These are phyloP conservation scores for Calosoma granatense DNA, from an alignment of 1,140 invertebrate genomes.

Conservation along the genomic window DNA sequence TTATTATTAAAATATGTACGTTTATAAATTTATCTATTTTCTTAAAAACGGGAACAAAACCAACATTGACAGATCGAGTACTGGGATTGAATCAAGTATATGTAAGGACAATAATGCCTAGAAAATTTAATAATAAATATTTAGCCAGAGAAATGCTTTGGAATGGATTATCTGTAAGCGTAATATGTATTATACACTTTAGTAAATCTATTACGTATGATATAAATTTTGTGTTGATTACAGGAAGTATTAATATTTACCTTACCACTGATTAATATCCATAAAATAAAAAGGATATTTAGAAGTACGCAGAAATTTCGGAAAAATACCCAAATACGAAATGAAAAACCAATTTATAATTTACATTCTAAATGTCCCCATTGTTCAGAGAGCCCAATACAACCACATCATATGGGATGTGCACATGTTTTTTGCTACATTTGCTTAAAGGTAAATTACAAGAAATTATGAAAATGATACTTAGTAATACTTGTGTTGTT, in stretches of 20 bases:
- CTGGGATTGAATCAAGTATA: constrained; percentile 29
- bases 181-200: constrained; percentile 5
- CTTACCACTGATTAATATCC: constrained; percentile 32
- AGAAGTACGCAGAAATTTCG: constrained; percentile 26
- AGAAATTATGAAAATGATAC: constrained; percentile 1
- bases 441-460: constrained; percentile 41
- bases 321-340: constrained; percentile 15
- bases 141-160: constrained; percentile 31
- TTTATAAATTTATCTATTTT: constrained; percentile 31
- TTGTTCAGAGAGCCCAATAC: constrained; percentile 43
- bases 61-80: constrained; percentile 28
- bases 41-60: constrained; percentile 27
- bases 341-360: constrained; percentile 29
- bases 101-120: constrained; percentile 18
- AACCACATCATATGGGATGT: constrained; percentile 52
- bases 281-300: constrained; percentile 27
- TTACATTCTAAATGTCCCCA: constrained; percentile 40
- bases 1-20: constrained; percentile 23
- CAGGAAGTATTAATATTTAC: constrained; percentile 30
- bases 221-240: constrained; percentile 15
- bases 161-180: constrained; percentile 34
- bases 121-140: constrained; percentile 28
- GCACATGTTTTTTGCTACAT: constrained; percentile 54
- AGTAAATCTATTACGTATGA: not conserved
- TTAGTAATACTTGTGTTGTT: constrained; percentile 11